Conservation (phyloP, 2,888 invertebrate species). For the Dicycla oo region DNA sequence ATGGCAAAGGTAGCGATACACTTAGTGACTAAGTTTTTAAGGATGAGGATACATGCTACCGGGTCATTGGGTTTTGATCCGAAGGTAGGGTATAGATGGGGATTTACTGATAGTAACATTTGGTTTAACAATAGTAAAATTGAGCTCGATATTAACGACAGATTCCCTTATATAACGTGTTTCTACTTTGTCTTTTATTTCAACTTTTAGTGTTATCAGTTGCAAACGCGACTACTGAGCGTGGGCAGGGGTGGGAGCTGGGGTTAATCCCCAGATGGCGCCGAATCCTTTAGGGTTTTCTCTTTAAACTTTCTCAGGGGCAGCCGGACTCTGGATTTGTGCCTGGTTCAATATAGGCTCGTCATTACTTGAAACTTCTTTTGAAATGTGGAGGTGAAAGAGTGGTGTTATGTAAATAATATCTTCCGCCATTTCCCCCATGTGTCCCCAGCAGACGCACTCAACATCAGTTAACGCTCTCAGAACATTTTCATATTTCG, state of each 20-base stretch:
- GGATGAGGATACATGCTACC: constrained; percentile 7
- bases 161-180: background rate
- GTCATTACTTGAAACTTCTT: background rate
- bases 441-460: constrained; percentile 19
- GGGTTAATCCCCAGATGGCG: background rate
- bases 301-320: no score
- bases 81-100: background rate
- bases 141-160: no score
- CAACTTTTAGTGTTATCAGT: background rate
- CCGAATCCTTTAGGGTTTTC: no score
- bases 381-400: background rate
- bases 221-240: background rate
- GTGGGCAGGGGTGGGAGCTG: no score
- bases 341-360: background rate
- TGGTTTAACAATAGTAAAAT: background rate
- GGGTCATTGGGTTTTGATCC: background rate
- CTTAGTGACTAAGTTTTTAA: constrained; percentile 23
- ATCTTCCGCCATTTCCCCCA: background rate
- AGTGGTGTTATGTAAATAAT: background rate
- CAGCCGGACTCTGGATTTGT: background rate
- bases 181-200: background rate
- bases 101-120: background rate
- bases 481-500: constrained; percentile 48
- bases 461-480: constrained; percentile 23
- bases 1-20: constrained; percentile 36